phyloP scores from a whole-genome alignment of 2,888 invertebrate species.

The Coecobrya sp. region DNA sequence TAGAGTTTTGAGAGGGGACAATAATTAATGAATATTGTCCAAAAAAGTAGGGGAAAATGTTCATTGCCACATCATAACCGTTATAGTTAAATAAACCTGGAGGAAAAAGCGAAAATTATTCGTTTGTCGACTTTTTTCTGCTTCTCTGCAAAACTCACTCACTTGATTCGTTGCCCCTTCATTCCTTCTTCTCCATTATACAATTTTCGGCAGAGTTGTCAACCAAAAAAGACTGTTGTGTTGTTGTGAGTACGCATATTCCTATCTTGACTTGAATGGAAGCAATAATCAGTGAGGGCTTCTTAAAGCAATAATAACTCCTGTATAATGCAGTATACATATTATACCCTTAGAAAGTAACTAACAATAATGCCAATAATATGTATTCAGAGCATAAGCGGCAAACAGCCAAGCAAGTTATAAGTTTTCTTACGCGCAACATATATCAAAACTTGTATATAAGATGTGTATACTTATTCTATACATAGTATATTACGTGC shows the following conservation, averaged over 20 bases:
- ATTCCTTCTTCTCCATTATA: slow-evolving; percentile 35
- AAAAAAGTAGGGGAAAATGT: slow-evolving; percentile 62
- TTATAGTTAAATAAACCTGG: slow-evolving; percentile 66
- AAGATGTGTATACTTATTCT: not conserved
- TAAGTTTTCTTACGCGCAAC: not conserved
- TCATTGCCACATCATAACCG: slow-evolving; percentile 77
- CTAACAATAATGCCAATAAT: not conserved
- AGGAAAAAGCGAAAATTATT: slow-evolving; percentile 49
- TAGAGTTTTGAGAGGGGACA: slow-evolving; percentile 48
- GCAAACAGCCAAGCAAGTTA: not conserved
- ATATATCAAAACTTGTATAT: not conserved
- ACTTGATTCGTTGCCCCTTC: slow-evolving; percentile 9
- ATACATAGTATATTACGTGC: not conserved
- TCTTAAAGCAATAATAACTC: slow-evolving; percentile 19
- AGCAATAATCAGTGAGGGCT: slow-evolving; percentile 40
- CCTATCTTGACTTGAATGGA: slow-evolving; percentile 27
- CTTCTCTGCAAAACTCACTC: not conserved
- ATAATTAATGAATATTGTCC: slow-evolving; percentile 72
- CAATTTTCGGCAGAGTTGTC: slow-evolving; percentile 49
- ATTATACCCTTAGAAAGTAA: not conserved
- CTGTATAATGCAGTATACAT: not conserved
- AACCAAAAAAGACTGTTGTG: slow-evolving; percentile 30
- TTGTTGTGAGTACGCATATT: slow-evolving; percentile 5
- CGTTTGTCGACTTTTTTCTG: slow-evolving; percentile 48
- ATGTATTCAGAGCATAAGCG: not conserved